phyloP scores from a whole-genome alignment of 2,113 vertebrate genomes.

The Macheiramphus alcinus region DNA sequence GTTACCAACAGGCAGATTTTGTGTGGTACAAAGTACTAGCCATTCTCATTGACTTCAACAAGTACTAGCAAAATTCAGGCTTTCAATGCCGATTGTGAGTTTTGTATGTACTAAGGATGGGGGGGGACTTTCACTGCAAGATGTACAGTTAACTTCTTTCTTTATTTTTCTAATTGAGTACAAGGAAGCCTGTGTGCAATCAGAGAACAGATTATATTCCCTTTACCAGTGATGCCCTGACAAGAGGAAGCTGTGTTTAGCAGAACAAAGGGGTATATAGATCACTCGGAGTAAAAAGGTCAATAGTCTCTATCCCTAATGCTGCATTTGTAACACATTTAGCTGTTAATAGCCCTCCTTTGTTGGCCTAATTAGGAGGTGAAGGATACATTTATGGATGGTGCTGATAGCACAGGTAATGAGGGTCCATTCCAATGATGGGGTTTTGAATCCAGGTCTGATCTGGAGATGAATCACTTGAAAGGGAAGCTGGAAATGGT shows the following conservation, averaged over 20 bases:
- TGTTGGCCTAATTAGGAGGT: conserved; percentile 60
- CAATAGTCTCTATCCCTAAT: conserved; percentile 64
- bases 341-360: conserved; percentile 54
- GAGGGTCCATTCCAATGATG: conserved; percentile 7
- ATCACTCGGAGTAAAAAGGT: conserved; percentile 39
- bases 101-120: background rate
- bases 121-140: background rate
- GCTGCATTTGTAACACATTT: conserved; percentile 51
- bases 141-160: conserved; percentile 43
- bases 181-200: conserved; percentile 54
- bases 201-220: conserved; percentile 57
- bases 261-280: conserved; percentile 53
- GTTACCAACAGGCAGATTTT: background rate
- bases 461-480: conserved; percentile 45
- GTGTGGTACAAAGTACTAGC: background rate
- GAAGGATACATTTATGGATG: conserved; percentile 45
- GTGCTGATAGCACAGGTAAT: conserved; percentile 48
- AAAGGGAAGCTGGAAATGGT: conserved; percentile 38
- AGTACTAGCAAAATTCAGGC: background rate
- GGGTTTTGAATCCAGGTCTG: conserved; percentile 40
- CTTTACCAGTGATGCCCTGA: conserved; percentile 10
- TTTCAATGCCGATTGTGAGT: background rate
- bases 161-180: conserved; percentile 40
- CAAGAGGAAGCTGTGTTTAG: conserved; percentile 43
- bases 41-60: background rate